Evolutionary conservation across 2,797 vertebrate species (phyloP), one percentile per base, ranked within the genome.

Genomic region (Clarias laeviceps): DNA sequence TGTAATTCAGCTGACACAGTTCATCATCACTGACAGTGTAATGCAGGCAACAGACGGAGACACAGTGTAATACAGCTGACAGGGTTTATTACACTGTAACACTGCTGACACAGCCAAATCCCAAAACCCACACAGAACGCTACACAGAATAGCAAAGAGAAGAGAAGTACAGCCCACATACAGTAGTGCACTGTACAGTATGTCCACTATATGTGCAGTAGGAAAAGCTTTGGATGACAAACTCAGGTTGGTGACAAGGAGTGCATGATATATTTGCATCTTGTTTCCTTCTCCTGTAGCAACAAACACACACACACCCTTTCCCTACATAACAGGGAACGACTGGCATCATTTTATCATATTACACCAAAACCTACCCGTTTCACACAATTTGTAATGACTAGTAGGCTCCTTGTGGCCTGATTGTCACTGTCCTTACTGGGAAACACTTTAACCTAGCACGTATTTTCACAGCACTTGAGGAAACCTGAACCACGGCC

Each of bases 401-500:
- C 54, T 7, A 4, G 29, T 22, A 61, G 11, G 54, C 20, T 22
- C 15, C 57, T 27, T 40, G 34, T n/a, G 27, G 9, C 59, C 59
- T 0, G 37, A 45, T 27, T 17, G 27, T 14, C 62, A 20, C 24
- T 2, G 73, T 66, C 37, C 40, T 83, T 34, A 73, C 59, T 24
- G 3, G 7, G n/a, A 83, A 74, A 64, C 8, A 1, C 56, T 83
- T 40, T 80, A 50, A 80, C 29, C 37, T 20, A 50, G 18, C 62
- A 29, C 12, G 40, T 20, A 80, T 80, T 80, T 80, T 80, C 37
- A 65, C 78, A 45, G 78, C 61, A 64, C 37, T 45, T 2, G 59
- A 29, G 24, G 78, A 80, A 80, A 80, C 62, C 78, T 80, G 78
- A 80, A 50, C 78, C 65, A 2, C 27, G 17, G 45, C 65, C 29